Conservation (phyloP, 2,797 vertebrate genomes). For the Amazonetta brasiliensis region DNA sequence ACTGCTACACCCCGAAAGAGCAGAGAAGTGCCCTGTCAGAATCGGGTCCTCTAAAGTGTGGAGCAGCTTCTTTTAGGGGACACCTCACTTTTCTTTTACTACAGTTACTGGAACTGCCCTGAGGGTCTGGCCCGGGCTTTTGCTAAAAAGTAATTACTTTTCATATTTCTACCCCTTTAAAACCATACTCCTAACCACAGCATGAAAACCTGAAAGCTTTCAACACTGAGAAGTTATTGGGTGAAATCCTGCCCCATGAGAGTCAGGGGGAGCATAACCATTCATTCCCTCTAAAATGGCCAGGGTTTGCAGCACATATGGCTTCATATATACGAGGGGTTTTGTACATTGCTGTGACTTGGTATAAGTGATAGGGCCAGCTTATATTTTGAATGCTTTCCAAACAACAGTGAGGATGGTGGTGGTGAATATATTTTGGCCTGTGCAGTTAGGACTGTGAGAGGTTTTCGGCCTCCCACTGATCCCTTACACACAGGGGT, state of each 20-base stretch:
- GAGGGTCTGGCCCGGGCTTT: slow-evolving; percentile 34
- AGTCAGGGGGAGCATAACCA: slow-evolving; percentile 25
- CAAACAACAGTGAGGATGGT: slow-evolving; percentile 11
- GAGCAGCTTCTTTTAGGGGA: not conserved
- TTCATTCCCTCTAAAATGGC: slow-evolving; percentile 48
- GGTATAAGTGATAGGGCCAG: slow-evolving; percentile 6
- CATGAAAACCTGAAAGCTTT: slow-evolving; percentile 66
- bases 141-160: slow-evolving; percentile 62
- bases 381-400: slow-evolving; percentile 31
- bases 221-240: slow-evolving; percentile 64
- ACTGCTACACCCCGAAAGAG: not conserved
- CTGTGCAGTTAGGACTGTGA: rapidly evolving
- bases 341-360: slow-evolving; percentile 8
- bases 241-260: slow-evolving; percentile 46
- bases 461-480: not conserved
- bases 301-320: slow-evolving; percentile 27
- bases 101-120: slow-evolving; percentile 22
- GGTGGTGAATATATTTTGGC: not conserved
- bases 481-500: not conserved
- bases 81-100: not conserved
- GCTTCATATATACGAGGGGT: not conserved
- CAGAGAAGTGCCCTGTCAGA: not conserved
- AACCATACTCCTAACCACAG: slow-evolving; percentile 42
- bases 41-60: not conserved
- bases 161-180: slow-evolving; percentile 51